phyloP scores from a whole-genome alignment of 2,888 invertebrate genomes.

The Eubasilissa splendida region DNA sequence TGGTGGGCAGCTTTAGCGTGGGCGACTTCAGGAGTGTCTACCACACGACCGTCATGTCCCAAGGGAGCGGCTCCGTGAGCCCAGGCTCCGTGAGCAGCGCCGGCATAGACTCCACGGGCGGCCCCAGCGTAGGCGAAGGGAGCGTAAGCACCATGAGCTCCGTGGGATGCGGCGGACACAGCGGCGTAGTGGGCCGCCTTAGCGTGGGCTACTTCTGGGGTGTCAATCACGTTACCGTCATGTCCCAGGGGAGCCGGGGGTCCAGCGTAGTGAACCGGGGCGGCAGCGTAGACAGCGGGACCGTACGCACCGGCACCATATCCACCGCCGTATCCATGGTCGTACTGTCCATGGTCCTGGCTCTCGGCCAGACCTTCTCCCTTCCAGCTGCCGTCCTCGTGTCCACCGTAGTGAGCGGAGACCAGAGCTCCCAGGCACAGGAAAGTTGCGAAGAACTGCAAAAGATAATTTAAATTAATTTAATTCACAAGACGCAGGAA shows the following conservation, averaged over 20 bases:
- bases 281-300: conserved; percentile 29
- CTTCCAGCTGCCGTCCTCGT: conserved; percentile 49
- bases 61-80: conserved; percentile 58
- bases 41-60: conserved; percentile 73
- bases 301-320: conserved; percentile 7
- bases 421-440: conserved; percentile 57
- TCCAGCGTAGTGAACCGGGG: conserved; percentile 20
- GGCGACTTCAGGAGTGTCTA: conserved; percentile 77
- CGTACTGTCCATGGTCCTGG: conserved; percentile 57
- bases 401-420: conserved; percentile 59
- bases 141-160: conserved; percentile 13
- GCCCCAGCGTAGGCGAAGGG: neutral
- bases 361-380: conserved; percentile 49
- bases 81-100: neutral
- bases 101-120: conserved; percentile 12
- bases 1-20: conserved; percentile 75
- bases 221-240: conserved; percentile 74
- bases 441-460: conserved; percentile 40
- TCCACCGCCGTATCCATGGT: neutral
- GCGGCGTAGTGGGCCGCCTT: conserved; percentile 64
- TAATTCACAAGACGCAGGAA: too few species aligned
- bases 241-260: conserved; percentile 64
- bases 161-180: conserved; percentile 4
- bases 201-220: conserved; percentile 58
- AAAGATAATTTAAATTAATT: neutral